These are phyloP conservation scores for Eumeta japonica DNA, from an alignment of 1,140 invertebrate genomes.

Conservation along the genomic window DNA sequence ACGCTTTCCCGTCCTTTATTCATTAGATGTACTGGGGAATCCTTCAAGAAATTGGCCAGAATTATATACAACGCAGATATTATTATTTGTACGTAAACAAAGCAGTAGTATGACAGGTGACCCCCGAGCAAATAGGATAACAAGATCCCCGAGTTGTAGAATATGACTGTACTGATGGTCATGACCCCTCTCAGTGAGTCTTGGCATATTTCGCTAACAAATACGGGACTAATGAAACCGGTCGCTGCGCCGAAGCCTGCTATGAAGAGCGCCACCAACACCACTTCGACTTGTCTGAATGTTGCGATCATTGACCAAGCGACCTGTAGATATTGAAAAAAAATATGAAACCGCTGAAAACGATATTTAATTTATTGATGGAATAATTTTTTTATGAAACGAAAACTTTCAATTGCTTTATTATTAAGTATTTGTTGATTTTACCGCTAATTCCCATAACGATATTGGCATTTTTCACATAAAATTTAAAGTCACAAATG, in stretches of 20 bases:
- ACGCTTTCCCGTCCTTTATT: slow-evolving; percentile 33
- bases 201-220: slow-evolving; percentile 38
- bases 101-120: slow-evolving; percentile 24
- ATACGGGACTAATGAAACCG: slow-evolving; percentile 30
- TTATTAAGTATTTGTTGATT: too few species aligned
- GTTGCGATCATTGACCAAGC: slow-evolving; percentile 29
- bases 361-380: too few species aligned
- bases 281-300: slow-evolving; percentile 20
- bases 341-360: too few species aligned
- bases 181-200: slow-evolving; percentile 35
- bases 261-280: slow-evolving; percentile 21
- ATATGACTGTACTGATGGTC: slow-evolving; percentile 28
- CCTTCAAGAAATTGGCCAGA: slow-evolving; percentile 25
- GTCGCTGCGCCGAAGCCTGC: slow-evolving; percentile 32
- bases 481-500: too few species aligned
- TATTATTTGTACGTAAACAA: slow-evolving; percentile 26
- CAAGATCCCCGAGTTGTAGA: slow-evolving; percentile 30
- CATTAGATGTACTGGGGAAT: slow-evolving; percentile 35
- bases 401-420: too few species aligned
- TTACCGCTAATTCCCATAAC: too few species aligned
- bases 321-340: slow-evolving; percentile 30
- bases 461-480: too few species aligned
- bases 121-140: slow-evolving; percentile 35
- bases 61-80: slow-evolving; percentile 31
- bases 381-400: too few species aligned